Evolutionary conservation across 2,797 vertebrate genomes (phyloP).

Genomic region (Stomatorhinus walkeri): DNA sequence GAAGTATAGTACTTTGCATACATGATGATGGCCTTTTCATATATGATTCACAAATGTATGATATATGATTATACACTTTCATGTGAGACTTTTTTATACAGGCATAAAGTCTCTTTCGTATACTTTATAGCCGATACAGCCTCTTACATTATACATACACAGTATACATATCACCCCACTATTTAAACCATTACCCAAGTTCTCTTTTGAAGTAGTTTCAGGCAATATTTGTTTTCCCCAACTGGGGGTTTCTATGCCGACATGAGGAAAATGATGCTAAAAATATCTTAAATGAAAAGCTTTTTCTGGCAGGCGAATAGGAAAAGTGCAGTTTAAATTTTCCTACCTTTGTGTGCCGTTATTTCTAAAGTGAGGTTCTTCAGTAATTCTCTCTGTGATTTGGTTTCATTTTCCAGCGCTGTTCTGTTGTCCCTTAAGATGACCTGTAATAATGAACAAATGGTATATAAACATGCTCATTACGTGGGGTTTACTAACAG

Average conservation of each 20-base stretch:
- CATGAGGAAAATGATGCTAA: slow-evolving; percentile 45
- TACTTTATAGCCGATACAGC: background rate
- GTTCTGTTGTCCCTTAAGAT: slow-evolving; percentile 50
- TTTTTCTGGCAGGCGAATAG: slow-evolving; percentile 48
- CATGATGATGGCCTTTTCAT: background rate
- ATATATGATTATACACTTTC: background rate
- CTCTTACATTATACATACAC: background rate
- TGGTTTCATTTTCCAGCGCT: slow-evolving; percentile 39
- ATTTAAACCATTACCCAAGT: background rate
- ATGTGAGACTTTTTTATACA: background rate
- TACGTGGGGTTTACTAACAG: background rate
- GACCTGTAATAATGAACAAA: slow-evolving; percentile 37
- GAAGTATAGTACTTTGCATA: background rate
- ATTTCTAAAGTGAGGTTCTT: slow-evolving; percentile 51
- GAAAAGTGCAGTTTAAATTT: slow-evolving; percentile 42
- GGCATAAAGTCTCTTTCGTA: background rate
- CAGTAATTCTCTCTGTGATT: slow-evolving; percentile 37
- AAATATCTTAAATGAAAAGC: slow-evolving; percentile 47
- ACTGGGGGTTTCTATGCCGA: slow-evolving; percentile 45
- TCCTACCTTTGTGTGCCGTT: slow-evolving; percentile 56
- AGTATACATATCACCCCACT: background rate
- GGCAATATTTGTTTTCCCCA: slow-evolving; percentile 47
- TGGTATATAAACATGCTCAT: background rate
- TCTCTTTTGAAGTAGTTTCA: background rate
- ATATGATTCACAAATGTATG: background rate